These are phyloP conservation scores for Meliscaeva auricollis DNA, from an alignment of 2,888 invertebrate species.

Conservation along the genomic window DNA sequence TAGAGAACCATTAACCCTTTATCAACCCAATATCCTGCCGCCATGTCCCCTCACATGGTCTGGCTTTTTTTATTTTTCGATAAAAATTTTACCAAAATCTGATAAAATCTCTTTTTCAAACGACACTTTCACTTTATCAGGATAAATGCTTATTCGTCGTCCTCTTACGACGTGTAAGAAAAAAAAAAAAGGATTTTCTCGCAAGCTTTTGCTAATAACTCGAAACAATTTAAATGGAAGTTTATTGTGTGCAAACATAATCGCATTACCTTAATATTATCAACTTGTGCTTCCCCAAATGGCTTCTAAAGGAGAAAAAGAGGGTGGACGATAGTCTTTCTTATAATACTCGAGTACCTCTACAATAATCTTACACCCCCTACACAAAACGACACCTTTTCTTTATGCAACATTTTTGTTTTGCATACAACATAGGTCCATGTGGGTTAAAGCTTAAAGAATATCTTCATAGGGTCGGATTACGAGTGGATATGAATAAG, in stretches of 20 bases:
- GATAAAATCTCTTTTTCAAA: background rate
- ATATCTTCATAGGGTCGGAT: no score
- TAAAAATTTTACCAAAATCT: background rate
- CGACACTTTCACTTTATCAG: background rate
- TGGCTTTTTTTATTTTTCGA: background rate
- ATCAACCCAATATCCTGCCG: background rate
- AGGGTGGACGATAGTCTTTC: background rate
- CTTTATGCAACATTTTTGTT: no score
- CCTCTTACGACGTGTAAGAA: background rate
- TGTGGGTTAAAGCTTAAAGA: no score
- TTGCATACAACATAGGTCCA: background rate
- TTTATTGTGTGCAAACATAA: slow-evolving; percentile 72
- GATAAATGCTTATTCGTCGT: background rate
- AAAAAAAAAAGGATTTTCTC: slow-evolving; percentile 48
- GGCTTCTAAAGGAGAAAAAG: slow-evolving; percentile 29
- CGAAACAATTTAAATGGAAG: slow-evolving; percentile 69
- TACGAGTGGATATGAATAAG: no score
- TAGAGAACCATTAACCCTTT: background rate
- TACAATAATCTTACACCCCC: no score
- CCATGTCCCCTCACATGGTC: background rate
- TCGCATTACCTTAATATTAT: slow-evolving; percentile 67
- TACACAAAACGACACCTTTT: no score
- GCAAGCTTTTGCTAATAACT: slow-evolving; percentile 67
- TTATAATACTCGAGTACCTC: slow-evolving; percentile 3
- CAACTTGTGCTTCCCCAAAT: slow-evolving; percentile 40